Evolutionary conservation across 1,140 invertebrate species (phyloP).

Genomic region (Galleria mellonella): DNA sequence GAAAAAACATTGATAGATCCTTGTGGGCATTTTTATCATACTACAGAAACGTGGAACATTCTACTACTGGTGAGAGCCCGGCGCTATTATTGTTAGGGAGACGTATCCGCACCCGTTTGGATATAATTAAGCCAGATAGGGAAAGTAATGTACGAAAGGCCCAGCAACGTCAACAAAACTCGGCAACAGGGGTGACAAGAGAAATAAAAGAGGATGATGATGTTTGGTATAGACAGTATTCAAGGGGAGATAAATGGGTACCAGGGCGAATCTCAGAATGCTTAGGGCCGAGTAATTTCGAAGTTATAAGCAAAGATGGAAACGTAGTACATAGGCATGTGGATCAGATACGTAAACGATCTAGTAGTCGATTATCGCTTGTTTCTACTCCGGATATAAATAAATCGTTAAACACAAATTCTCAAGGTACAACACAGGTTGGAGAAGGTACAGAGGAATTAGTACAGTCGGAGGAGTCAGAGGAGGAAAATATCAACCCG

Average conservation of each 20-base stretch:
- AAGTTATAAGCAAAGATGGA: neutral
- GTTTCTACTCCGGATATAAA: too few species aligned
- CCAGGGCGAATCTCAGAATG: neutral
- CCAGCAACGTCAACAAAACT: neutral
- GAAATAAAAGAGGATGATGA: neutral
- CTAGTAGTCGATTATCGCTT: too few species aligned
- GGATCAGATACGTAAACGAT: neutral
- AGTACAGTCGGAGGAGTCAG: too few species aligned
- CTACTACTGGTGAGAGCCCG: constrained; percentile 1
- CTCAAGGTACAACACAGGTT: too few species aligned
- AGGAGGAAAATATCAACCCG: too few species aligned
- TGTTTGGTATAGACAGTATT: neutral
- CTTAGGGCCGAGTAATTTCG: neutral
- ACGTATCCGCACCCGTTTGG: neutral
- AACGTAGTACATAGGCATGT: neutral
- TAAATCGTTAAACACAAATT: too few species aligned
- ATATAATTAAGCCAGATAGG: neutral
- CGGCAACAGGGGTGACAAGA: neutral
- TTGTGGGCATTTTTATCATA: neutral
- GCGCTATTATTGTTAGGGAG: constrained; percentile 1
- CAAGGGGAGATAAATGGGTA: neutral
- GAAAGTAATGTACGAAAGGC: neutral
- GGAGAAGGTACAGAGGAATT: too few species aligned
- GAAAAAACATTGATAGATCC: neutral
- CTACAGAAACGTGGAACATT: constrained; percentile 2